A percentile compares a stretch with the other conserved stretches of the same genome.
Conservation (phyloP, 53 echinoderm and acorn worm species). For the Glandiceps talaboti region DNA sequence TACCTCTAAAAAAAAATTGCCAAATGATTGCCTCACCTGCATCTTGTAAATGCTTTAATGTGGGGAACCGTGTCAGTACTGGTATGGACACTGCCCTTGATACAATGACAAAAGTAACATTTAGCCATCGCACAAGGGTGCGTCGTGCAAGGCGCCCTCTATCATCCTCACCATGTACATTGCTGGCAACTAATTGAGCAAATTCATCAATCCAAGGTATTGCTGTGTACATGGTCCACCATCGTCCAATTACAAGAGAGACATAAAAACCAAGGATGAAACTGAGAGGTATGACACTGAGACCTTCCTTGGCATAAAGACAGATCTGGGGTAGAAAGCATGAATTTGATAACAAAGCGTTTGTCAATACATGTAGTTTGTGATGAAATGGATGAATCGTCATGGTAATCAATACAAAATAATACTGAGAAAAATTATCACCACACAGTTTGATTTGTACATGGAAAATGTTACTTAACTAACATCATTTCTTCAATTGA, state of each 20-base stretch:
- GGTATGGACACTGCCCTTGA: not conserved
- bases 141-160: not conserved
- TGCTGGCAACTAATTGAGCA: not conserved
- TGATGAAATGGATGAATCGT: no score
- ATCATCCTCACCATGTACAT: not conserved
- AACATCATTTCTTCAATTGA: no score
- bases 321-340: no score
- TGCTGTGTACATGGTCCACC: not conserved
- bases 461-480: no score
- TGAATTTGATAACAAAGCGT: no score
- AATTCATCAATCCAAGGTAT: not conserved
- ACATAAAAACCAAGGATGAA: not conserved
- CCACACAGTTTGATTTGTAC: no score
- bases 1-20: no score
- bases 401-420: no score
- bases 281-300: not conserved
- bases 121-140: not conserved
- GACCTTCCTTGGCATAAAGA: not conserved
- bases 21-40: not conserved
- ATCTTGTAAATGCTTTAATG: not conserved
- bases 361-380: no score
- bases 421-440: no score
- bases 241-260: not conserved
- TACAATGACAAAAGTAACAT: not conserved
- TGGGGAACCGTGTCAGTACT: not conserved